A percentile compares a stretch with the other conserved stretches of the same genome.
Evolutionary conservation across 2,113 vertebrate species (phyloP).

Genomic region (Prinia subflava): DNA sequence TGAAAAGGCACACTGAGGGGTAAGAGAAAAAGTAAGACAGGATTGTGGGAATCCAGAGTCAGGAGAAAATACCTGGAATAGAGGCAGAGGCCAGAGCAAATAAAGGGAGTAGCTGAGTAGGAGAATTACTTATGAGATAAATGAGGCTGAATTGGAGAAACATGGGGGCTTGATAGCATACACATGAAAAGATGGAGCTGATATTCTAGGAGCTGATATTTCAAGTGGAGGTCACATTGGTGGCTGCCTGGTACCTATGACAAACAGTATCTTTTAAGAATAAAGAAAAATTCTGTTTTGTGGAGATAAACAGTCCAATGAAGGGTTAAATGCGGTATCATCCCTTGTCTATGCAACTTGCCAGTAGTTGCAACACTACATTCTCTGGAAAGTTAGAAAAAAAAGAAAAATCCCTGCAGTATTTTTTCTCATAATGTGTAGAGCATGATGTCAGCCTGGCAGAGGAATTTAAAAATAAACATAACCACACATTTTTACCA

Average conservation of each 20-base stretch:
- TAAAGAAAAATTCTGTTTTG: background rate
- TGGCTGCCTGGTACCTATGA: background rate
- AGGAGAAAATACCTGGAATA: background rate
- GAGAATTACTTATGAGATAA: background rate
- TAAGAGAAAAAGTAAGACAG: background rate
- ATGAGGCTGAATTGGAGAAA: background rate
- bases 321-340: conserved; percentile 7
- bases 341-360: background rate
- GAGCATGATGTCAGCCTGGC: conserved; percentile 35
- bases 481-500: conserved; percentile 30
- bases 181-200: background rate
- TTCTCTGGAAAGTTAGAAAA: conserved; percentile 22
- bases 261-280: background rate
- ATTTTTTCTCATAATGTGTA: conserved; percentile 29
- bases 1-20: background rate
- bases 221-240: background rate
- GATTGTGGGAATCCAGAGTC: background rate
- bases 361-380: conserved; percentile 40
- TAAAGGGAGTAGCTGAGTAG: background rate
- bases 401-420: background rate
- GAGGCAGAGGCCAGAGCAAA: background rate
- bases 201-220: background rate
- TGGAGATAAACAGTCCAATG: background rate
- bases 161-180: background rate
- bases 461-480: conserved; percentile 47